Percentiles rank a stretch among this genome's conserved stretches.
These are phyloP conservation scores for Brachionus asplanchnoidis DNA, from an alignment of 1,140 invertebrate genomes.

Conservation along the genomic window DNA sequence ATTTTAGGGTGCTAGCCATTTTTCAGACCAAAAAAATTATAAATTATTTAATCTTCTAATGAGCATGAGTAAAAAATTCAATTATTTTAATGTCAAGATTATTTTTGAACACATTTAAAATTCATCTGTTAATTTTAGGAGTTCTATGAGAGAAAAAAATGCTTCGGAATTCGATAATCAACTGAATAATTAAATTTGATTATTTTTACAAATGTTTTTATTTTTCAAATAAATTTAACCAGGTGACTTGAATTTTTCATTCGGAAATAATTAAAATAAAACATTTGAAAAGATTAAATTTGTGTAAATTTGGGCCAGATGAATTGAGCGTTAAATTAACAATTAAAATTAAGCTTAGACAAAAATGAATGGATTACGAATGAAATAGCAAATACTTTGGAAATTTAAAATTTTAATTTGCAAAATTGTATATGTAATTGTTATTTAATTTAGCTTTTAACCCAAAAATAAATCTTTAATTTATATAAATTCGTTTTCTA, in stretches of 20 bases:
- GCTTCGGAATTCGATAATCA: not conserved
- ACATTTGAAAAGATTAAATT: not conserved
- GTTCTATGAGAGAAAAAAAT: not conserved
- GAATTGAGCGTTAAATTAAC: not conserved
- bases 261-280: not conserved
- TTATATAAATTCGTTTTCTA: not conserved
- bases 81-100: not conserved
- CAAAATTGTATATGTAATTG: not conserved
- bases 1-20: no score
- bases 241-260: not conserved
- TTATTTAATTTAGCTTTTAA: not conserved
- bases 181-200: not conserved
- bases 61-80: no score
- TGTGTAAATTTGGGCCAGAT: not conserved
- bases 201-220: not conserved
- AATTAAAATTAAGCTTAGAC: not conserved
- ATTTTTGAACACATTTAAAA: not conserved
- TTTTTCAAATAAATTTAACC: not conserved
- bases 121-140: not conserved
- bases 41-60: no score
- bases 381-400: not conserved
- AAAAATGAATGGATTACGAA: not conserved
- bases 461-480: not conserved
- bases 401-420: not conserved
- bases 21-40: no score